Percentiles rank a stretch among this genome's conserved stretches.
These are phyloP conservation scores for Henricia sp. DNA, from an alignment of 53 echinoderm and acorn worm genomes.

Conservation along the genomic window DNA sequence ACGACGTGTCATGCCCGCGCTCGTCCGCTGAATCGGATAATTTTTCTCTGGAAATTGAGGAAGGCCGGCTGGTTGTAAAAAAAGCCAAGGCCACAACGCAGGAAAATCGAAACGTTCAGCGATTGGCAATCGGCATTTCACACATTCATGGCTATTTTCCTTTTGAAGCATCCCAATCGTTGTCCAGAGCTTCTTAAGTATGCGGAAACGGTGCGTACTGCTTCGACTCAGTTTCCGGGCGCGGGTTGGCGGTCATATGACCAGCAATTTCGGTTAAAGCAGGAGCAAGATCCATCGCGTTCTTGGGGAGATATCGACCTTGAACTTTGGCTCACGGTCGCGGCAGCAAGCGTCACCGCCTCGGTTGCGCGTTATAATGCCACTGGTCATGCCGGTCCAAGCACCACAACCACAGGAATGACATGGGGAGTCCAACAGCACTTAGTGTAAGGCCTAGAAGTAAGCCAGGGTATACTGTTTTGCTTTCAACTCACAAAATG, in stretches of 20 bases:
- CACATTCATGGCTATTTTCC: conserved; percentile 22
- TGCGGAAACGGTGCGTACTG: not conserved
- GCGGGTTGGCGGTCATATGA: conserved; percentile 50
- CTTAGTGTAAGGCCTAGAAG: not conserved
- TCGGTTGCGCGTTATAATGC: too few species aligned
- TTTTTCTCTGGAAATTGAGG: too few species aligned
- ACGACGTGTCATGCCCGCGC: too few species aligned
- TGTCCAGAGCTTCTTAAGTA: conserved; percentile 53
- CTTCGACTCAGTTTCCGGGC: conserved; percentile 19
- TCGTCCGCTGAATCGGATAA: too few species aligned
- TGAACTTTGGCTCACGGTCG: conserved; percentile 4
- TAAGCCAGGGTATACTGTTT: not conserved
- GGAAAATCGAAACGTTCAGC: too few species aligned
- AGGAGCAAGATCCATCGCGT: not conserved
- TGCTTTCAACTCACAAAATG: not conserved
- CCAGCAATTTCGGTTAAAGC: conserved; percentile 38
- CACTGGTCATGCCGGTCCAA: too few species aligned
- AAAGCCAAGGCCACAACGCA: too few species aligned
- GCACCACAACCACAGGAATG: too few species aligned
- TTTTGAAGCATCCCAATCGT: conserved; percentile 11
- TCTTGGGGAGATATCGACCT: not conserved
- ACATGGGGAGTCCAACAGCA: too few species aligned
- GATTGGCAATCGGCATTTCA: conserved; percentile 49
- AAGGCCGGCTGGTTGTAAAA: too few species aligned
- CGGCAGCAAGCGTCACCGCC: not conserved